Conservation (phyloP, 2,888 invertebrate species). For the Sphaerophoria rueppellii region DNA sequence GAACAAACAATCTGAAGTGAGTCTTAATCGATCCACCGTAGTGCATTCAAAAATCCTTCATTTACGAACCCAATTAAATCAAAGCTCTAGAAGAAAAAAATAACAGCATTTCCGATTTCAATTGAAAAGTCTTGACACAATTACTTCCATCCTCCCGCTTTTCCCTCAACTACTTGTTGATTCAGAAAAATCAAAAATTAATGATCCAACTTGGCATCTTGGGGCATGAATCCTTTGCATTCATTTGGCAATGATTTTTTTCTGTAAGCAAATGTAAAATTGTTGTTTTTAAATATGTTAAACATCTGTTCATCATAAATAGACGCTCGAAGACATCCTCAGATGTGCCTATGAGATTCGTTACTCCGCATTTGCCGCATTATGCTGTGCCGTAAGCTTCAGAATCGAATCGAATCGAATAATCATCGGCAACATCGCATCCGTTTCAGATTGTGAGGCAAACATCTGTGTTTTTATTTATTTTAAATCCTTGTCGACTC, state of each 20-base stretch:
- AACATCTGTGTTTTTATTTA: conserved; percentile 45
- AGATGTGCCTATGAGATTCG: background rate
- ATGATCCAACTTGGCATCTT: conserved; percentile 21
- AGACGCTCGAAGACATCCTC: conserved; percentile 11
- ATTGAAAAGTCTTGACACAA: conserved; percentile 53
- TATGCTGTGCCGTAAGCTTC: conserved; percentile 1
- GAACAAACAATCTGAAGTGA: no score
- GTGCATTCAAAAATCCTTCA: background rate
- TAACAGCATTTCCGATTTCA: conserved; percentile 43
- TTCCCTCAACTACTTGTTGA: conserved; percentile 12
- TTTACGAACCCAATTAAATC: conserved; percentile 7
- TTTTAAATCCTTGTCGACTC: background rate
- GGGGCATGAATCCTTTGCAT: conserved; percentile 24
- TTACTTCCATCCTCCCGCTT: conserved; percentile 6
- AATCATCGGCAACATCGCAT: background rate
- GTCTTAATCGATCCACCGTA: no score
- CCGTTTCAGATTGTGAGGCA: conserved; percentile 16
- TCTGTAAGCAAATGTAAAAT: conserved; percentile 15
- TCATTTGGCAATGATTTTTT: background rate
- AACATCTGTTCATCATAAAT: conserved; percentile 27
- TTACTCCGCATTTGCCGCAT: background rate
- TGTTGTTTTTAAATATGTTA: background rate
- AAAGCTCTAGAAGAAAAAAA: background rate
- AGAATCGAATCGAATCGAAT: conserved; percentile 4
- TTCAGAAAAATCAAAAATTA: conserved; percentile 19